These are phyloP conservation scores for Micronisus gabar DNA, from an alignment of 2,113 vertebrate genomes.

Conservation along the genomic window DNA sequence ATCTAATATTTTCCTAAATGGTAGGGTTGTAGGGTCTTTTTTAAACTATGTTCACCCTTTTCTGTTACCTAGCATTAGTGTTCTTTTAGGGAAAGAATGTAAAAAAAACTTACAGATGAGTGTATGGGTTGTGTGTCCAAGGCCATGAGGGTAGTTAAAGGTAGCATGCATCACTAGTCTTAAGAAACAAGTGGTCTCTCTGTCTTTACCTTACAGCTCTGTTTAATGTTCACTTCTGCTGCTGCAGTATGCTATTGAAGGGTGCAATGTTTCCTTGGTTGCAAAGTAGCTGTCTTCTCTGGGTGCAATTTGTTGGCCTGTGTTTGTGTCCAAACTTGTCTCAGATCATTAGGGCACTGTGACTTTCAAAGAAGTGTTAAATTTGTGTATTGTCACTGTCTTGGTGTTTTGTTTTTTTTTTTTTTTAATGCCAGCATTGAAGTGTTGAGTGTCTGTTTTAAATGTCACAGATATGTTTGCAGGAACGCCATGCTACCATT, in stretches of 20 bases:
- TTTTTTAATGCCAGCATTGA: not conserved
- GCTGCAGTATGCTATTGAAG: not conserved
- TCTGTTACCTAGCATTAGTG: not conserved
- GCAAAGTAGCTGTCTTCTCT: not conserved
- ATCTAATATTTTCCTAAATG: not conserved
- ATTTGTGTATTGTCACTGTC: not conserved
- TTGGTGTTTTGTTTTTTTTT: not conserved
- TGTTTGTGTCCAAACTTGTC: not conserved
- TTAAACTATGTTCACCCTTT: not conserved
- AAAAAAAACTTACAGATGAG: not conserved
- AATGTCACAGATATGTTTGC: not conserved
- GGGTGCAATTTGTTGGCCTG: not conserved
- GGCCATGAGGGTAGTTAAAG: not conserved
- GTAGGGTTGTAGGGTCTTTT: not conserved
- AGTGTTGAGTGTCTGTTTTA: not conserved
- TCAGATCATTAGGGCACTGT: not conserved
- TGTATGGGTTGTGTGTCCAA: not conserved
- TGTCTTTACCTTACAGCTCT: not conserved
- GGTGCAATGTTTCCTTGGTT: not conserved
- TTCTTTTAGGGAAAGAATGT: not conserved
- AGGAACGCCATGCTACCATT: not conserved
- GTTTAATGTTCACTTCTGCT: not conserved
- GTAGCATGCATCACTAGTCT: not conserved
- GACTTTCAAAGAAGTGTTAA: not conserved
- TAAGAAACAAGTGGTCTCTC: not conserved